These are phyloP conservation scores for Ictalurus punctatus DNA, from an alignment of 2,113 vertebrate species.

Conservation along the genomic window DNA sequence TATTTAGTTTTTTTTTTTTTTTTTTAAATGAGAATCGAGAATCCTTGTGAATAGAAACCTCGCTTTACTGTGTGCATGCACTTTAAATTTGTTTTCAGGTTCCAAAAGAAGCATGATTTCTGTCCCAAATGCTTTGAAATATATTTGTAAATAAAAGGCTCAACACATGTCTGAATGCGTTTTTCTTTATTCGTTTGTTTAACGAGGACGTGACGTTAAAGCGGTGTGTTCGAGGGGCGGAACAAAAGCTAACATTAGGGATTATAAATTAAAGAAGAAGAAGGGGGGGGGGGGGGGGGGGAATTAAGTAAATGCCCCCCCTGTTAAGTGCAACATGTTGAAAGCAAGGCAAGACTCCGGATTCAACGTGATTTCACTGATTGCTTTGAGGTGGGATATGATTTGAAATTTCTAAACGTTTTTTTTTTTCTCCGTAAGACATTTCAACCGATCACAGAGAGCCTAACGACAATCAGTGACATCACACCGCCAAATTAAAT, in stretches of 20 bases:
- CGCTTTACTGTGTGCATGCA: conserved; percentile 99
- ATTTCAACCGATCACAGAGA: neutral
- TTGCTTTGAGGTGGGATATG: neutral
- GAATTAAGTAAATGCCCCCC: neutral
- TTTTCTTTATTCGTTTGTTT: neutral
- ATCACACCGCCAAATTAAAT: neutral
- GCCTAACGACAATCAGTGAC: neutral
- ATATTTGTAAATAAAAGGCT: conserved; percentile 99
- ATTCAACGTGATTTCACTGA: neutral
- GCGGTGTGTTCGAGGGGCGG: neutral
- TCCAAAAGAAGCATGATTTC: conserved; percentile 86
- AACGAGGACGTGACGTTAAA: neutral
- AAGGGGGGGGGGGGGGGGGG: too few relatives aligned
- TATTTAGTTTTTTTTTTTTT: conserved; percentile 72
- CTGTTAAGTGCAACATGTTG: neutral
- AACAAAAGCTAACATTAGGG: neutral
- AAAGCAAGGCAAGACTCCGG: neutral
- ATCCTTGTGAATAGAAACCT: conserved; percentile 68
- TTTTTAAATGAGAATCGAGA: conserved; percentile 79
- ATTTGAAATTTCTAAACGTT: too few relatives aligned
- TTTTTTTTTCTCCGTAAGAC: too few relatives aligned
- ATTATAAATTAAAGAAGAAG: neutral
- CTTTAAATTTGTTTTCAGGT: conserved; percentile 88
- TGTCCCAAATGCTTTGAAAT: conserved; percentile 97
- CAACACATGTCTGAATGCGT: conserved; percentile 68